Evolutionary conservation across 2,113 vertebrate species (phyloP).

Genomic region (Hippocampus comes): DNA sequence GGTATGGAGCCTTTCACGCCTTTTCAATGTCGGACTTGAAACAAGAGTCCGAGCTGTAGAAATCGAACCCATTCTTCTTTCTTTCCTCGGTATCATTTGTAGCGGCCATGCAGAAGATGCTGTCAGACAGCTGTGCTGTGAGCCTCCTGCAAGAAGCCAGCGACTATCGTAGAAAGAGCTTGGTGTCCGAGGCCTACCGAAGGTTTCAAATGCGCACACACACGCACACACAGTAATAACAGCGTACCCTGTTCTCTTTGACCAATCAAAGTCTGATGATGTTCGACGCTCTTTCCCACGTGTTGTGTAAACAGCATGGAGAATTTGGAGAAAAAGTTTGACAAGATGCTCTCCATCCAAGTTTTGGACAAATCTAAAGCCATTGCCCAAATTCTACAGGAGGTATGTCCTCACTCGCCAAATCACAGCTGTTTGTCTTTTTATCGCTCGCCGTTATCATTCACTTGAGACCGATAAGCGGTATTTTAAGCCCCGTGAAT

Average conservation of each 20-base stretch:
- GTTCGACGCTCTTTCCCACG: not conserved
- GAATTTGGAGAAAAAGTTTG: slow-evolving; percentile 84
- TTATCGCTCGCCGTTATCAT: not conserved
- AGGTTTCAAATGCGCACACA: slow-evolving; percentile 70
- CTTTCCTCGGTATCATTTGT: slow-evolving; percentile 18
- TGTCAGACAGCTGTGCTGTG: slow-evolving; percentile 81
- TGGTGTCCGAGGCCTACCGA: slow-evolving; percentile 82
- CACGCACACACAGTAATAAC: not conserved
- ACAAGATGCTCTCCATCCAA: slow-evolving; percentile 85
- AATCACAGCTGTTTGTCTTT: not conserved
- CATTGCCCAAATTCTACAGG: slow-evolving; percentile 85
- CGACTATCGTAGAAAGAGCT: slow-evolving; percentile 77
- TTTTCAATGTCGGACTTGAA: too few relatives aligned
- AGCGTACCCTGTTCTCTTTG: not conserved
- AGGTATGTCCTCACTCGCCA: slow-evolving; percentile 71
- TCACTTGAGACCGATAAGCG: not conserved
- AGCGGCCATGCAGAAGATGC: slow-evolving; percentile 96
- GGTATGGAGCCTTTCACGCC: slow-evolving; percentile 67
- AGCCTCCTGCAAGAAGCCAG: slow-evolving; percentile 80
- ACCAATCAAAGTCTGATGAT: not conserved
- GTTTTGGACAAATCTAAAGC: slow-evolving; percentile 92
- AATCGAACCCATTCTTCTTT: too few relatives aligned
- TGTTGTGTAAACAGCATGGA: slow-evolving; percentile 75
- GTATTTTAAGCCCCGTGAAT: not conserved
- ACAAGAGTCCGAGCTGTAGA: too few relatives aligned